phyloP scores from a whole-genome alignment of 2,888 invertebrate genomes.

The Nomada fucata region DNA sequence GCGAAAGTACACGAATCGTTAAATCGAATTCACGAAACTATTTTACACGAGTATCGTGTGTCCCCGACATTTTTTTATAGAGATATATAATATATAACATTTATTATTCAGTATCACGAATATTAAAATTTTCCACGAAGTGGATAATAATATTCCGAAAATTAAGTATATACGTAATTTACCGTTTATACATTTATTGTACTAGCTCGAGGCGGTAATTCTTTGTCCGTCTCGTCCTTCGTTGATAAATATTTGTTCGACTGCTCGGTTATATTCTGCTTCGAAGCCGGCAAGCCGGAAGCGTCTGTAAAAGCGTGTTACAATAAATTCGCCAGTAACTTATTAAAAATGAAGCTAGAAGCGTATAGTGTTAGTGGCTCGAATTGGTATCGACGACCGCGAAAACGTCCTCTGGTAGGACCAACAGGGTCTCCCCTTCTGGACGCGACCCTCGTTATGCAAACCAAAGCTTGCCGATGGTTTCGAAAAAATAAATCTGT shows the following conservation, averaged over 20 bases:
- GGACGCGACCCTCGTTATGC: constrained; percentile 76
- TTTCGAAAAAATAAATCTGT: constrained; percentile 72
- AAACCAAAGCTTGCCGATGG: constrained; percentile 79
- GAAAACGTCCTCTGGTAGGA: constrained; percentile 79
- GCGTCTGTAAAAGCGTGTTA: background rate
- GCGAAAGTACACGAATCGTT: background rate
- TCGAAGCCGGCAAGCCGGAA: background rate
- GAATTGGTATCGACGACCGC: constrained; percentile 76
- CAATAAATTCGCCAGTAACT: constrained; percentile 2
- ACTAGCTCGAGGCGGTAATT: constrained; percentile 18
- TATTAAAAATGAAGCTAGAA: constrained; percentile 71
- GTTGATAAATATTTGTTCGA: constrained; percentile 60
- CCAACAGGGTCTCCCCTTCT: constrained; percentile 80
- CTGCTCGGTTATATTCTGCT: constrained; percentile 22
- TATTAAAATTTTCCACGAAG: background rate
- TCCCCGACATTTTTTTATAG: background rate
- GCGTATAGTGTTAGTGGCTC: constrained; percentile 61
- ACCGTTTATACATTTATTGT: constrained; percentile 5
- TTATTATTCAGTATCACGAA: background rate
- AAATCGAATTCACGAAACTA: background rate
- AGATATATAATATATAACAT: background rate
- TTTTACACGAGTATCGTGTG: background rate
- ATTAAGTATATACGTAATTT: too few relatives aligned
- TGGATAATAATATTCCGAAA: constrained; percentile 5
- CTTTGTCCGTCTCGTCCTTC: constrained; percentile 59